phyloP scores from a whole-genome alignment of 2,888 invertebrate species.

The Drosophila leonis region DNA sequence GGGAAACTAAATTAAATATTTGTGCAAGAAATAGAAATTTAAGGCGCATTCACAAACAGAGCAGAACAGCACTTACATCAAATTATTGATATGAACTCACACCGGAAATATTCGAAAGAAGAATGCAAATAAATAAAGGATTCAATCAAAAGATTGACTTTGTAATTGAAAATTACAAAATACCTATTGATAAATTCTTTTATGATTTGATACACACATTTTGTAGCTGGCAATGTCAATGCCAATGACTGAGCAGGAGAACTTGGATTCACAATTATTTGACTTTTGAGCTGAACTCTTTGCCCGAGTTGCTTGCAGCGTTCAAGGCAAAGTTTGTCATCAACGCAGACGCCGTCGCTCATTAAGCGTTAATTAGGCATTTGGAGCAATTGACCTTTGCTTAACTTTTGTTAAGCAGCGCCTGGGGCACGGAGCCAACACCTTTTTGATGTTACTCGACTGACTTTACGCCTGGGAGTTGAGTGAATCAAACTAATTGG shows the following conservation, averaged over 20 bases:
- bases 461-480: background rate
- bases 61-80: slow-evolving; percentile 29
- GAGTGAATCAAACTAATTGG: slow-evolving; percentile 72
- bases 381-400: slow-evolving; percentile 53
- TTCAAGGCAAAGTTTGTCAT: slow-evolving; percentile 17
- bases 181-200: background rate
- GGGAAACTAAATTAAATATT: slow-evolving; percentile 73
- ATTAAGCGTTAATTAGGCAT: slow-evolving; percentile 70
- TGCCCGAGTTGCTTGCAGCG: slow-evolving; percentile 15
- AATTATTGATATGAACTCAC: slow-evolving; percentile 48
- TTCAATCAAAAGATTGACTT: slow-evolving; percentile 18
- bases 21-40: slow-evolving; percentile 60
- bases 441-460: slow-evolving; percentile 65
- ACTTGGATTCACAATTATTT: slow-evolving; percentile 28
- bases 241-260: background rate
- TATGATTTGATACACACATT: background rate
- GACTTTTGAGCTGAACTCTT: slow-evolving; percentile 40
- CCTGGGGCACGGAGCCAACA: slow-evolving; percentile 57
- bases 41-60: slow-evolving; percentile 18
- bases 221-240: background rate
- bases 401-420: slow-evolving; percentile 46
- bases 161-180: background rate
- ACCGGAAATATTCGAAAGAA: slow-evolving; percentile 9
- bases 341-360: slow-evolving; percentile 38
- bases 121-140: slow-evolving; percentile 11